Evolutionary conservation across 2,888 invertebrate genomes (phyloP).

Genomic region (Latrodectus elegans): DNA sequence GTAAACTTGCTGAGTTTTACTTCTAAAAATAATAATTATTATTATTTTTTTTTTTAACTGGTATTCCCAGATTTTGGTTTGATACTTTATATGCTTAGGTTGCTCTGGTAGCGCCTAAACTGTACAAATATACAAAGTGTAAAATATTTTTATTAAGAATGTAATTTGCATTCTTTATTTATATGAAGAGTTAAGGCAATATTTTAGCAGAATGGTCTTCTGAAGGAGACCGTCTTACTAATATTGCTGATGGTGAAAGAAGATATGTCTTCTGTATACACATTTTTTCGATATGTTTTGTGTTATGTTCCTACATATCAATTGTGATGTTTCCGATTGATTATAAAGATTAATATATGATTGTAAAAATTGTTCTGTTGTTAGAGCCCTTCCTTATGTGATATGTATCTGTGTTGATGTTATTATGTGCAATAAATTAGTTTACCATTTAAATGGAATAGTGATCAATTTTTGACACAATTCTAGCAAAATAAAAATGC

Average conservation of each 20-base stretch:
- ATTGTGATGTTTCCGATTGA: constrained; percentile 23
- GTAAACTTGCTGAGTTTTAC: background rate
- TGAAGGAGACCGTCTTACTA: background rate
- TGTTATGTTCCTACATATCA: constrained; percentile 41
- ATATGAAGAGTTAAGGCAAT: constrained; percentile 42
- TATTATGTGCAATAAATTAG: constrained; percentile 57
- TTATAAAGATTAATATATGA: constrained; percentile 14
- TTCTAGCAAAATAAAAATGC: no score
- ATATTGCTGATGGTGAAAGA: constrained; percentile 1
- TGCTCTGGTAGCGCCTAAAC: constrained; percentile 57
- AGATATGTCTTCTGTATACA: constrained; percentile 61
- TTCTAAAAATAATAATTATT: background rate
- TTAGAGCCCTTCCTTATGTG: constrained; percentile 48
- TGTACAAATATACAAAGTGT: constrained; percentile 60
- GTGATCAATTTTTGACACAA: no score
- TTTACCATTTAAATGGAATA: background rate
- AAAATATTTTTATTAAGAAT: constrained; percentile 56
- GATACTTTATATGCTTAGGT: constrained; percentile 19
- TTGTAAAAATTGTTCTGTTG: background rate
- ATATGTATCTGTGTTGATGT: constrained; percentile 43
- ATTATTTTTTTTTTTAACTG: background rate
- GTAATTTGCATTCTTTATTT: constrained; percentile 39
- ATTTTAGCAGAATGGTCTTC: constrained; percentile 18
- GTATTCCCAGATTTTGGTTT: constrained; percentile 36
- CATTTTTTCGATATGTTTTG: constrained; percentile 32